Evolutionary conservation across 1,140 invertebrate genomes (phyloP).

Genomic region (Diplogasteroides magnus): DNA sequence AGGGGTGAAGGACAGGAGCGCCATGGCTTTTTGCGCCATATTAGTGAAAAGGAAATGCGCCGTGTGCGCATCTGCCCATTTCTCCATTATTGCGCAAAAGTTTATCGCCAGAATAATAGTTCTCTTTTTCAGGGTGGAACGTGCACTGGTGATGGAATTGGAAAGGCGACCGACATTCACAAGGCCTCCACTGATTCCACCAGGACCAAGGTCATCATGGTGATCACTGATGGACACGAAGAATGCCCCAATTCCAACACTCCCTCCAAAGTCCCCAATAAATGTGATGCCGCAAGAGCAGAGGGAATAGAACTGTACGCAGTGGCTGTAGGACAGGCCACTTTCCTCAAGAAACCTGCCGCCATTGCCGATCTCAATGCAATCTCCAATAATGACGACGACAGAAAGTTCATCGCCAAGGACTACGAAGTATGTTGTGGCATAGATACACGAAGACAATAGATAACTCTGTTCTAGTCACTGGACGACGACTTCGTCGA

Average conservation of each 20-base stretch:
- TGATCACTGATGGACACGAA: background rate
- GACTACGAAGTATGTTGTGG: background rate
- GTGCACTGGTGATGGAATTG: background rate
- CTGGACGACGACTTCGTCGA: background rate
- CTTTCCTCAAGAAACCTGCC: background rate
- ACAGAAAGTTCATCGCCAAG: background rate
- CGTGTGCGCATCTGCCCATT: no score
- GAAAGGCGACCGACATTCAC: background rate
- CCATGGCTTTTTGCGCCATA: no score
- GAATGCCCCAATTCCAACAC: background rate
- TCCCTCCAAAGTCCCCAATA: background rate
- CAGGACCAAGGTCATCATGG: background rate
- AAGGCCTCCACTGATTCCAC: background rate
- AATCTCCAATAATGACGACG: background rate
- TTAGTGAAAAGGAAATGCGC: no score
- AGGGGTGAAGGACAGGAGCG: no score
- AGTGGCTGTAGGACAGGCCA: background rate
- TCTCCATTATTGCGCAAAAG: no score
- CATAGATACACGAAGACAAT: no score
- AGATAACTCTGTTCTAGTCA: no score
- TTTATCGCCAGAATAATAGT: no score
- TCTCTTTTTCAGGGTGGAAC: background rate
- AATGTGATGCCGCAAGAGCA: background rate
- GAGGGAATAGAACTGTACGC: background rate
- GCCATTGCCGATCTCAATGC: background rate